Conservation (phyloP, 2,888 invertebrate genomes). For the Brassicogethes aeneus region DNA sequence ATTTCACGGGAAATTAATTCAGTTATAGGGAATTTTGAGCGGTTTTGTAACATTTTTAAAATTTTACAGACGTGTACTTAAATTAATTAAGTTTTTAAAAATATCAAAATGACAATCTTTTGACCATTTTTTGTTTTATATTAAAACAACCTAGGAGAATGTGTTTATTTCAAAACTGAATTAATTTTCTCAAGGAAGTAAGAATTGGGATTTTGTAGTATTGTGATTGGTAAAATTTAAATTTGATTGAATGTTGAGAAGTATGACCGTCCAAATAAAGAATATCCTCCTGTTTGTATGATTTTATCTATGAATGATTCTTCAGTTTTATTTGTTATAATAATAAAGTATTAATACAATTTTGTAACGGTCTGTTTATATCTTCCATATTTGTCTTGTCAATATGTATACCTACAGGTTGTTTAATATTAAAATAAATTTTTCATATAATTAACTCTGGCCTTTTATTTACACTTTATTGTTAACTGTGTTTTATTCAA, state of each 20-base stretch:
- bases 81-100: too few species aligned
- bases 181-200: neutral
- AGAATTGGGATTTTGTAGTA: constrained; percentile 1
- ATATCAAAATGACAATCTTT: too few species aligned
- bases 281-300: neutral
- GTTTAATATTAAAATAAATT: constrained; percentile 3
- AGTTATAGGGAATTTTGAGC: too few species aligned
- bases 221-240: neutral
- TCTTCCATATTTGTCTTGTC: constrained; percentile 36
- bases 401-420: constrained; percentile 25
- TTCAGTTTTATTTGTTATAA: neutral
- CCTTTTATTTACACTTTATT: too few species aligned
- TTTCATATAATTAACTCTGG: constrained; percentile 3
- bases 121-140: neutral
- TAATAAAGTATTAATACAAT: constrained; percentile 18
- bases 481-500: too few species aligned
- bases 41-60: too few species aligned
- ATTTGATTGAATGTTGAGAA: neutral
- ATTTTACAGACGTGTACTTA: neutral
- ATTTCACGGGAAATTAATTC: too few species aligned
- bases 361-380: constrained; percentile 33
- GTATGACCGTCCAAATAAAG: constrained; percentile 1
- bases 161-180: neutral
- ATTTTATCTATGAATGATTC: constrained; percentile 2
- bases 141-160: neutral